Base-by-base conservation (phyloP, 1,140 invertebrate genomes). In the Drosophila pruinosa region DNA sequence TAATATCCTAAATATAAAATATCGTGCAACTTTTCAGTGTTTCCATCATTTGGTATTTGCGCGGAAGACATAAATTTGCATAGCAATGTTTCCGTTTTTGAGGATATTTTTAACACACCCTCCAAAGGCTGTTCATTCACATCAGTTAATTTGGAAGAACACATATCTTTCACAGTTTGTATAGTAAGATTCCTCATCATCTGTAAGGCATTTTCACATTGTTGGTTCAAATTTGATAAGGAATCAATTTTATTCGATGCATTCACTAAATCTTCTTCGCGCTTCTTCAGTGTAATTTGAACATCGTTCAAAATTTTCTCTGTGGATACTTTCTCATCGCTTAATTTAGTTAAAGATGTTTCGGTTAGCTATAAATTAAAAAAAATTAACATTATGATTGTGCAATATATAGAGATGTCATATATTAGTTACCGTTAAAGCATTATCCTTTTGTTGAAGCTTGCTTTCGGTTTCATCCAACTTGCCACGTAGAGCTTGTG, bases 41-140 rank as follows among this genome's bases (percentile, higher is more conserved):
- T 61, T 4, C 36, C 38, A 1, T 64, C 56, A 28, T 50, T 56
- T 31, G 28, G 54, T 21, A 22, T 31, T 14, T 71, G 28, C 0
- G 63, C 36, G 2, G 70, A 8, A 36, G 48, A 26, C 22, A 47
- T 61, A 7, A 82, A 65, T 65, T 75, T 78, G 12, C 47, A 38
- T 2, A 86, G 43, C 34, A 89, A 59, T 7, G 45, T 12, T 86
- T 95, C 95, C 65, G 94, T 95, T 70, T 93, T 92, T 15, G 93
- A 92, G 2, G 93, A 93, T 85, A 95, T 93, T 91, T 93, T 94
- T 94, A 72, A 78, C 8, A 82, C 62, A 7, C 64, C 59, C 41
- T 86, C 78, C 36, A 88, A 38, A 8, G 82, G 75, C 21, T 86
- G 70, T 19, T 78, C 70, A n/a, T 63, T 39, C 0, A 54, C 48